Evolutionary conservation across 2,113 vertebrate genomes (phyloP).

Genomic region (Takifugu bimaculatus): DNA sequence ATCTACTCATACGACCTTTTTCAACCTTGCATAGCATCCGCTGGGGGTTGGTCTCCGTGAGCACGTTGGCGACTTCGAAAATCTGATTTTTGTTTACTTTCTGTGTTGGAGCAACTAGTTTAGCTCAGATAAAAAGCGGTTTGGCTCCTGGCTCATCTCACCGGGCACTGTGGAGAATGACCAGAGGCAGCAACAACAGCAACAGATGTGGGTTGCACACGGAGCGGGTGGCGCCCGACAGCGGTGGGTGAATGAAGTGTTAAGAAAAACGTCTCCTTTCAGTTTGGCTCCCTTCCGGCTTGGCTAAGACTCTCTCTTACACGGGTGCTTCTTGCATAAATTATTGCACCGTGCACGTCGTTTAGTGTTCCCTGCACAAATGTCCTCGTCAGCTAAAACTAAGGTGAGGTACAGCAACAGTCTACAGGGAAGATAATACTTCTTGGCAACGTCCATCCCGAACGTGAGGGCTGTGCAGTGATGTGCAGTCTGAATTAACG

Average conservation of each 20-base stretch:
- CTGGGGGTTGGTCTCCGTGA: too few species aligned
- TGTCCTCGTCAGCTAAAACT: constrained; percentile 12
- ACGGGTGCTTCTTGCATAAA: constrained; percentile 19
- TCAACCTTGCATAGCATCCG: too few species aligned
- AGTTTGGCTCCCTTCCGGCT: constrained; percentile 17
- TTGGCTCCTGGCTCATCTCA: too few species aligned
- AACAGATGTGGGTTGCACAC: constrained; percentile 6
- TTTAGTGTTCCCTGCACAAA: constrained; percentile 34
- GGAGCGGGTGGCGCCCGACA: constrained; percentile 6
- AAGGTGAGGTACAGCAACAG: constrained; percentile 14
- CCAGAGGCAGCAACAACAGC: background rate
- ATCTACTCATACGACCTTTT: too few species aligned
- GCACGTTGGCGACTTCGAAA: too few species aligned
- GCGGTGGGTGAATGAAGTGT: constrained; percentile 3
- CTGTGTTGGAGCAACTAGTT: background rate
- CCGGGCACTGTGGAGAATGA: constrained; percentile 20
- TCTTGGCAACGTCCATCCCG: constrained; percentile 22
- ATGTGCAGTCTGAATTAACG: constrained; percentile 2
- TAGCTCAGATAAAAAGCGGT: background rate
- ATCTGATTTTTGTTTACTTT: too few species aligned
- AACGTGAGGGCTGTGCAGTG: constrained; percentile 1
- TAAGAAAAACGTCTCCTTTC: constrained; percentile 9
- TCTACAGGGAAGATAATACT: constrained; percentile 17
- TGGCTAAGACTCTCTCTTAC: constrained; percentile 23
- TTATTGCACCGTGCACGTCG: constrained; percentile 44